Evolutionary conservation across 2,113 vertebrate species (phyloP).

Genomic region (Pseudolaguvia tuberculata): DNA sequence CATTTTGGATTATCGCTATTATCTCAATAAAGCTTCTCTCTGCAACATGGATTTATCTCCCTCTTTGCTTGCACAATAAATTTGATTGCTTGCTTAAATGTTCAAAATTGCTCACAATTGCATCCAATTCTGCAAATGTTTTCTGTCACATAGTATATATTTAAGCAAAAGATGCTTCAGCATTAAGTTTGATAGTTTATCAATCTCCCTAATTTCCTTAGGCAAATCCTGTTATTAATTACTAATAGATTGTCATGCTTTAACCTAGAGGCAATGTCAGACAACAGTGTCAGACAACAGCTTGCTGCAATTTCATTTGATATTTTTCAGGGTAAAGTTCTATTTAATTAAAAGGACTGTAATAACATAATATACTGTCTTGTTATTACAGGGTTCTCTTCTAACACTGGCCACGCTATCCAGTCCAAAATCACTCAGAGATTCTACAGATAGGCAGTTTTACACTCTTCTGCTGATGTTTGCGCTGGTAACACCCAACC

Average conservation of each 20-base stretch:
- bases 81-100: too few relatives aligned
- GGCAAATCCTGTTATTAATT: background rate
- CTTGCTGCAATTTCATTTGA: background rate
- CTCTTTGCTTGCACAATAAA: too few relatives aligned
- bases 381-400: constrained; percentile 60
- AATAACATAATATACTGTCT: background rate
- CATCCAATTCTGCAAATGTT: too few relatives aligned
- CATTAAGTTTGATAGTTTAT: background rate
- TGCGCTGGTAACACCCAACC: constrained; percentile 65
- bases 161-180: too few relatives aligned
- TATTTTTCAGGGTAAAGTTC: background rate
- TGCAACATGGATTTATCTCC: too few relatives aligned
- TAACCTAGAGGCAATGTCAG: too few relatives aligned
- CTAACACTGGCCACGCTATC: constrained; percentile 62
- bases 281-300: background rate
- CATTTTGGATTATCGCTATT: too few relatives aligned
- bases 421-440: constrained; percentile 54
- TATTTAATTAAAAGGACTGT: background rate
- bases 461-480: constrained; percentile 70
- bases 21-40: too few relatives aligned
- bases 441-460: constrained; percentile 58
- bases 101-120: too few relatives aligned
- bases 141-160: too few relatives aligned
- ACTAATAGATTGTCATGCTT: background rate
- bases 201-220: background rate